A percentile compares a stretch with the other conserved stretches of the same genome.
These are phyloP conservation scores for Phoebastria nigripes DNA, from an alignment of 2,797 vertebrate genomes.

Conservation along the genomic window DNA sequence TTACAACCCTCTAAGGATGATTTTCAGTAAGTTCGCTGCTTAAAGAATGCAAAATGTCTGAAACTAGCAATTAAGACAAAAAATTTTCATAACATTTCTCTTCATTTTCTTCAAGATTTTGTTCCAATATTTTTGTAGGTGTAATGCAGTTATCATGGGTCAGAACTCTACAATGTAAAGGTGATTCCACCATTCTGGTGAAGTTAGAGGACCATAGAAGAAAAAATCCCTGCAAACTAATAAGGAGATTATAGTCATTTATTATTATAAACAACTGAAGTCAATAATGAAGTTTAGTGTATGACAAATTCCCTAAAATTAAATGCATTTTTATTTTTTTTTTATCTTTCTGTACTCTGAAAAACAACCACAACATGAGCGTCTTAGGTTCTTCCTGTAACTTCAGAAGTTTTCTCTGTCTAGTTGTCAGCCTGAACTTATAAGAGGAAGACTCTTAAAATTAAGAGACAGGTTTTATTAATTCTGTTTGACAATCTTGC, in stretches of 20 bases:
- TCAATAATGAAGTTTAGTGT: not conserved
- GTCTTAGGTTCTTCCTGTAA: not conserved
- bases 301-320: not conserved
- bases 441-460: not conserved
- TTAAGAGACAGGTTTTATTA: not conserved
- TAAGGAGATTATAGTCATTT: not conserved
- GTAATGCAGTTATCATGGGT: not conserved
- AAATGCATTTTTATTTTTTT: not conserved
- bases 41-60: not conserved
- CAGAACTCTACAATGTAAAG: not conserved
- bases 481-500: not conserved
- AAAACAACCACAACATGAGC: not conserved
- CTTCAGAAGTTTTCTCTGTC: not conserved
- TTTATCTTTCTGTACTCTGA: not conserved
- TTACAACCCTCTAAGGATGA: not conserved
- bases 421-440: not conserved
- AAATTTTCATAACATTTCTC: not conserved
- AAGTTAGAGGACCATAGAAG: not conserved
- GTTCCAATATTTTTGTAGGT: not conserved
- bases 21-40: not conserved
- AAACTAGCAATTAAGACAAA: not conserved
- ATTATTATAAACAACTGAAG: not conserved
- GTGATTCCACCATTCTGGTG: not conserved
- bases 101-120: not conserved
- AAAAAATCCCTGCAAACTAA: not conserved